Percentiles rank a stretch among this genome's conserved stretches.
These are phyloP conservation scores for Lycophotia porphyrea DNA, from an alignment of 2,888 invertebrate species.

Conservation along the genomic window DNA sequence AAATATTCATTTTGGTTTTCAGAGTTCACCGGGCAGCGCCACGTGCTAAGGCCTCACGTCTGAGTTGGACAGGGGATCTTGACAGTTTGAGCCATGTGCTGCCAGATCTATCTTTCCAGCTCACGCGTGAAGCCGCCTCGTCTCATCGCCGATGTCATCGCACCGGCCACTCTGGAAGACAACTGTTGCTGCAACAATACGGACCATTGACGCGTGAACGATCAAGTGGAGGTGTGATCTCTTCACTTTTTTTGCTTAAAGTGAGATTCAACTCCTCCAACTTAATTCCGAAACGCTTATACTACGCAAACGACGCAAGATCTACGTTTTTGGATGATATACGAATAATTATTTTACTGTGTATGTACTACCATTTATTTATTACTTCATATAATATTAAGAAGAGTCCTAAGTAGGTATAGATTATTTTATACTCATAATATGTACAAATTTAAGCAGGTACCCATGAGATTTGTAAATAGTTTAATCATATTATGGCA, in stretches of 20 bases:
- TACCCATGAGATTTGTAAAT: background rate
- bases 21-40: conserved; percentile 64
- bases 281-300: conserved; percentile 87
- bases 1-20: conserved; percentile 76
- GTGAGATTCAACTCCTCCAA: conserved; percentile 91
- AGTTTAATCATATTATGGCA: background rate
- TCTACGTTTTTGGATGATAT: background rate
- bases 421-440: background rate
- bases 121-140: conserved; percentile 85
- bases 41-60: conserved; percentile 81
- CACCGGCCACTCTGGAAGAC: conserved; percentile 3
- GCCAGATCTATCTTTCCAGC: conserved; percentile 91
- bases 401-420: background rate
- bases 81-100: conserved; percentile 87
- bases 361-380: background rate
- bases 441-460: background rate
- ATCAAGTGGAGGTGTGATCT: conserved; percentile 91
- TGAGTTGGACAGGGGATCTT: conserved; percentile 91
- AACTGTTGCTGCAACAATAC: background rate
- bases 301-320: conserved; percentile 22
- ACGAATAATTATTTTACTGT: conserved; percentile 18
- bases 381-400: too few relatives aligned
- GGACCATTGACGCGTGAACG: conserved; percentile 78
- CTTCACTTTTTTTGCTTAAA: conserved; percentile 90
- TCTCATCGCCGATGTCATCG: conserved; percentile 1